These are phyloP conservation scores for Hermaeophaga mercurialis DNA, from an alignment of 2,888 invertebrate species.

Conservation along the genomic window DNA sequence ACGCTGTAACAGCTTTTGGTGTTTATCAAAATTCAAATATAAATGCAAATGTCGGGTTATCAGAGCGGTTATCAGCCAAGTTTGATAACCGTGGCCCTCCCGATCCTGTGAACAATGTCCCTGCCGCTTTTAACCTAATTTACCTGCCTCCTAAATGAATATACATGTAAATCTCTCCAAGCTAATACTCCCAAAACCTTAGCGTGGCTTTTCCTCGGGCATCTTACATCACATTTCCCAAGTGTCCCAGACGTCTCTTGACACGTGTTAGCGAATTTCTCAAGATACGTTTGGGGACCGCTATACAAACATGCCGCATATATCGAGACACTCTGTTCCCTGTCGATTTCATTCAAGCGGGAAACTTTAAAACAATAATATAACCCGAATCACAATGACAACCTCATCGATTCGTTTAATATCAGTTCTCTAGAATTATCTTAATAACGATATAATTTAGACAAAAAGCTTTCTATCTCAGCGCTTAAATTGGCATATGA, in stretches of 20 bases:
- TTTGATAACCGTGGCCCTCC: conserved; percentile 45
- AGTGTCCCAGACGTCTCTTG: conserved; percentile 32
- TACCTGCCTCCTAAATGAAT: conserved; percentile 55
- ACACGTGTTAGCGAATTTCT: conserved; percentile 38
- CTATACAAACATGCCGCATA: conserved; percentile 7
- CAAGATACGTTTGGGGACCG: conserved; percentile 23
- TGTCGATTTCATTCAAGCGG: not conserved
- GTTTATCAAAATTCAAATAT: conserved; percentile 55
- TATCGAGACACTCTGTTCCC: conserved; percentile 6
- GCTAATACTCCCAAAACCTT: conserved; percentile 40
- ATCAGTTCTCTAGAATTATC: too few relatives aligned
- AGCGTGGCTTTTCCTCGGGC: conserved; percentile 34
- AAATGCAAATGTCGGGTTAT: conserved; percentile 53
- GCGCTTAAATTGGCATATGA: too few relatives aligned
- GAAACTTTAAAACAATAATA: conserved; percentile 10
- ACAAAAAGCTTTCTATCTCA: too few relatives aligned
- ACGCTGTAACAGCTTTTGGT: conserved; percentile 48
- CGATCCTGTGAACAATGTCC: conserved; percentile 52
- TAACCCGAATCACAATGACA: conserved; percentile 4
- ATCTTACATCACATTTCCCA: conserved; percentile 36
- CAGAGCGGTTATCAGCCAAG: conserved; percentile 48
- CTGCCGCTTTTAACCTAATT: conserved; percentile 54
- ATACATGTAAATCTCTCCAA: conserved; percentile 50
- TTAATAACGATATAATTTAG: too few relatives aligned
- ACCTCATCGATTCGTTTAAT: too few relatives aligned